These are phyloP conservation scores for Drosophila nr. medialis DNA, from an alignment of 2,888 invertebrate genomes.

Conservation along the genomic window DNA sequence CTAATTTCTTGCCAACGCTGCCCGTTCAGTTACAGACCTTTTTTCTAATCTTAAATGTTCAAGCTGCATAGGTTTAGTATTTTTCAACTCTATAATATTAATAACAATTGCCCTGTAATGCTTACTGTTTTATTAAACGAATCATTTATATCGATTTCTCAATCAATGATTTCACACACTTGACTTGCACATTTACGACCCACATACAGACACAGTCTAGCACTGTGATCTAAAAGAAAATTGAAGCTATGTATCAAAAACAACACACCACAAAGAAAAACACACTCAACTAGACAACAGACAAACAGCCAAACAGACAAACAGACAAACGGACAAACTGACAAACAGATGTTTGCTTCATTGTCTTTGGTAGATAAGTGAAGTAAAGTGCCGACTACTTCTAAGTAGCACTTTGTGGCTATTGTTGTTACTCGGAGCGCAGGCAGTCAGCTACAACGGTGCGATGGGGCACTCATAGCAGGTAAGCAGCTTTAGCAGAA, in stretches of 20 bases:
- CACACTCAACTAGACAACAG: conserved; percentile 1
- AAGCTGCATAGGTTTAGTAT: neutral
- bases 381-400: conserved; percentile 39
- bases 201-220: conserved; percentile 24
- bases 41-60: neutral
- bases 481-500: conserved; percentile 44
- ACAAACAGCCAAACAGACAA: no score
- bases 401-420: conserved; percentile 54
- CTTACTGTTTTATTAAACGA: neutral
- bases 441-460: conserved; percentile 13
- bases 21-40: neutral
- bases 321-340: neutral
- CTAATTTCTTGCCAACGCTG: neutral
- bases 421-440: conserved; percentile 32
- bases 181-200: conserved; percentile 38
- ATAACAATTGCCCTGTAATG: neutral
- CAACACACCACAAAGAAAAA: neutral
- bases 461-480: conserved; percentile 10
- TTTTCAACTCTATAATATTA: neutral
- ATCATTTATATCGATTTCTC: neutral
- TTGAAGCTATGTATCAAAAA: conserved; percentile 29
- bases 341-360: conserved; percentile 1
- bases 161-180: conserved; percentile 12
- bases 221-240: conserved; percentile 31
- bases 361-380: conserved; percentile 23